Base-by-base conservation (phyloP, 2,888 invertebrate species). In the Hemistola chrysoprasaria region DNA sequence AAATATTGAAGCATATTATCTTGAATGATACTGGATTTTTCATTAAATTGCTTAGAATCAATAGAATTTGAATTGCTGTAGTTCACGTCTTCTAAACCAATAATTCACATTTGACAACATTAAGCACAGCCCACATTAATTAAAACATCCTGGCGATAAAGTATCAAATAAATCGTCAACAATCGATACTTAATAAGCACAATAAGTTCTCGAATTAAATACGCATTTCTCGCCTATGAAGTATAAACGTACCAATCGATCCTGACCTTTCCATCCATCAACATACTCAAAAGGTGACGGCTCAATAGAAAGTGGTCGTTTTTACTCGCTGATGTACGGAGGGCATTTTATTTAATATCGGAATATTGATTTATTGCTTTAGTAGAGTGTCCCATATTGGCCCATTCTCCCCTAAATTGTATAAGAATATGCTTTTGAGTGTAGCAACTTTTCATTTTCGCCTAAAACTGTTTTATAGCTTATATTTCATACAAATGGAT, bases 291-390 rank as follows among this genome's bases (percentile, higher is more conserved):
- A 52, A 59, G 51, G 40, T 40, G 47, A 43, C 31, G 51, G 59
- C 29, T 64, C 79, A 54, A 16, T 26, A 29, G 44, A 62, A 26
- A 50, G 36, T 71, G 79, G 83, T 53, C 68, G 63, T 71, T 74
- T 74, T 72, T 72, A 66, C 38, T 65, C 66, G 61, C 71, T 71
- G 78, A 82, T 81, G 78, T 79, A 81, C 71, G 73, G 52, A 64
- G 68, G 72, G 70, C 73, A 77, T 79, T 81, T 83, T 82, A 84
- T 85, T 83, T 80, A 83, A 85, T 84, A 85, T 79, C 69, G 68
- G 65, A 64, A 70, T 81, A 84, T 84, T 83, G 84, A 85, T 84
- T 84, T 85, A 84, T 84, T 59, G 68, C 63, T 62, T 42, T 60
- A 59, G 61, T 63, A 51, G 28, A 37, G 61, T 57, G 62, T 64